Evolutionary conservation across 2,888 invertebrate genomes (phyloP).

Genomic region (Tiphia femorata): DNA sequence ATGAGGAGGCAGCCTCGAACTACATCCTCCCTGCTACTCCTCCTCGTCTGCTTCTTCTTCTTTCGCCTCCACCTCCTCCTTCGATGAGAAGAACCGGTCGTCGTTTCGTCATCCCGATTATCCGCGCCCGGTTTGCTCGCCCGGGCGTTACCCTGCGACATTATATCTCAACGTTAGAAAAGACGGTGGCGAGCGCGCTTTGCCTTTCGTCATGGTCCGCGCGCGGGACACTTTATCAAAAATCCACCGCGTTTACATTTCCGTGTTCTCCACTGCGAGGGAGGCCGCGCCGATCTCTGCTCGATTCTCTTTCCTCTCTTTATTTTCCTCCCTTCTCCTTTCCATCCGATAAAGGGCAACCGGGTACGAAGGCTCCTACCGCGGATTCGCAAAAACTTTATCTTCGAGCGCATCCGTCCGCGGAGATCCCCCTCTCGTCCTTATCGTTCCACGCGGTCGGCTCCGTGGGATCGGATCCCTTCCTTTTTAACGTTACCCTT

Average conservation of each 20-base stretch:
- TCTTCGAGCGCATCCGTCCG: no score
- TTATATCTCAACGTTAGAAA: constrained; percentile 33
- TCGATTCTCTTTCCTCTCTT: neutral
- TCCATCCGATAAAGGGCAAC: no score
- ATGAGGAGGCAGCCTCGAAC: constrained; percentile 40
- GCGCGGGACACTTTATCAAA: constrained; percentile 21
- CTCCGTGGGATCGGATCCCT: no score
- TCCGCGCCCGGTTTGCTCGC: constrained; percentile 32
- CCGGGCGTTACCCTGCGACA: constrained; percentile 36
- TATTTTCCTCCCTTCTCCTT: neutral
- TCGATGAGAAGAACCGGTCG: constrained; percentile 52
- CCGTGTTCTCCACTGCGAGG: constrained; percentile 21
- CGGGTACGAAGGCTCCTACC: no score
- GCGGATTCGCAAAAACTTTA: no score
- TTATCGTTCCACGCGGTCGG: no score
- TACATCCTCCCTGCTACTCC: constrained; percentile 41
- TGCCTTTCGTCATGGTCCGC: constrained; percentile 36
- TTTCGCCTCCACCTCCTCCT: no score
- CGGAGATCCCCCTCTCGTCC: no score
- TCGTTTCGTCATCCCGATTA: constrained; percentile 49
- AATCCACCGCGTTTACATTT: constrained; percentile 26
- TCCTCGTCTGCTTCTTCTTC: no score
- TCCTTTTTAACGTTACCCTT: no score
- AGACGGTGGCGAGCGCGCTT: no score
- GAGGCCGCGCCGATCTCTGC: constrained; percentile 3